phyloP scores from a whole-genome alignment of 2,888 invertebrate genomes.

The Chrysina gloriosa region DNA sequence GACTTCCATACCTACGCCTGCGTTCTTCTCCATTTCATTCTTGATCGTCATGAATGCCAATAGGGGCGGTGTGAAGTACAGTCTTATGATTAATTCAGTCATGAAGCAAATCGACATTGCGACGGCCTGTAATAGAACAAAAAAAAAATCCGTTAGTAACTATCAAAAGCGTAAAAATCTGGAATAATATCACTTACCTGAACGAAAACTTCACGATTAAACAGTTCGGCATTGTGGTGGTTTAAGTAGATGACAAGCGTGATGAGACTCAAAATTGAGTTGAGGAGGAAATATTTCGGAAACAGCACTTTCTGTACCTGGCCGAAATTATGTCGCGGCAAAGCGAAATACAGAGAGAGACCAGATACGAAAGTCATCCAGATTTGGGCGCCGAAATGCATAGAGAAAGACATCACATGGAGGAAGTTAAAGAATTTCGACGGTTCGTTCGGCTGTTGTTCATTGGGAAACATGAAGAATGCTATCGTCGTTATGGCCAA shows the following conservation, averaged over 20 bases:
- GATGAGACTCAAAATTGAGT: constrained; percentile 78
- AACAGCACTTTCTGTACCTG: constrained; percentile 88
- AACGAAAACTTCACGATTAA: constrained; percentile 66
- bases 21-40: constrained; percentile 78
- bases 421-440: constrained; percentile 71
- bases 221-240: constrained; percentile 68
- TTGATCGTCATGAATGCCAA: constrained; percentile 79
- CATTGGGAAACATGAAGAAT: constrained; percentile 65
- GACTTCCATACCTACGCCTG: constrained; percentile 83
- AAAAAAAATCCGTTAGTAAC: constrained; percentile 4
- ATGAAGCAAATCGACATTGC: constrained; percentile 75
- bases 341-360: constrained; percentile 84
- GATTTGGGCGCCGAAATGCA: constrained; percentile 87
- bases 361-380: constrained; percentile 96
- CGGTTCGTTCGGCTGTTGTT: constrained; percentile 47
- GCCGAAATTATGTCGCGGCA: constrained; percentile 89
- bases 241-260: constrained; percentile 78
- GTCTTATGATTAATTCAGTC: constrained; percentile 80
- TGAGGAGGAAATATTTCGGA: constrained; percentile 87
- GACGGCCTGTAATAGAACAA: constrained; percentile 69
- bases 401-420: constrained; percentile 82
- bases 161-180: not conserved
- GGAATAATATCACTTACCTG: constrained; percentile 63
- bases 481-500: constrained; percentile 70
- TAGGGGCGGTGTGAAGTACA: constrained; percentile 81